A percentile compares a stretch with the other conserved stretches of the same genome.
phyloP scores from a whole-genome alignment of 2,797 vertebrate species.

The Xerus rutilus region DNA sequence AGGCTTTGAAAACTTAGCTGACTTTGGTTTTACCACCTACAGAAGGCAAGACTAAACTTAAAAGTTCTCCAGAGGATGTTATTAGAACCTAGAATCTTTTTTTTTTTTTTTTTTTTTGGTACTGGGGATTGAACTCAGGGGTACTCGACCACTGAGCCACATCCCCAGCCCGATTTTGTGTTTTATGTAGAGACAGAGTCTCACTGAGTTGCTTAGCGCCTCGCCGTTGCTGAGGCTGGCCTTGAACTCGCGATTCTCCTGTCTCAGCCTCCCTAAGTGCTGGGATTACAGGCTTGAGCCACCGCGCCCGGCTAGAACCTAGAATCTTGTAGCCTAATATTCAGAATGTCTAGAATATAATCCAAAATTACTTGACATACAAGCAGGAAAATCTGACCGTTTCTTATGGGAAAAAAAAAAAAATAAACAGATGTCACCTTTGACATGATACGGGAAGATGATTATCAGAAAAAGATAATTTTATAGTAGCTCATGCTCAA shows the following conservation, averaged over 20 bases:
- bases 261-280: no score
- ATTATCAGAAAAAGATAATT: slow-evolving; percentile 4
- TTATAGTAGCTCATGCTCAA: background rate
- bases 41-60: background rate
- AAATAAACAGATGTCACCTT: background rate
- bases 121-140: no score
- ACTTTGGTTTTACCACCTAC: background rate
- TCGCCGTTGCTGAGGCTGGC: no score
- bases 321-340: background rate
- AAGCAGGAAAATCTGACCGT: slow-evolving; percentile 1
- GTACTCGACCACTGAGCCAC: no score
- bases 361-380: slow-evolving; percentile 5
- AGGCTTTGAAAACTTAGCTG: background rate
- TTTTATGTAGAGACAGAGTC: no score
- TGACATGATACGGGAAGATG: background rate
- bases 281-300: no score
- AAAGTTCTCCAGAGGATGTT: slow-evolving; percentile 6
- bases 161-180: no score
- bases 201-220: no score
- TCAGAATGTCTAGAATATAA: background rate
- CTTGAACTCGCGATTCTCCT: no score
- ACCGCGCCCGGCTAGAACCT: no score
- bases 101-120: no score
- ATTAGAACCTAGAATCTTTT: background rate
- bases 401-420: background rate